Percentiles rank a stretch among this genome's conserved stretches.
Conservation (phyloP, 2,113 vertebrate genomes). For the Oplegnathus fasciatus region DNA sequence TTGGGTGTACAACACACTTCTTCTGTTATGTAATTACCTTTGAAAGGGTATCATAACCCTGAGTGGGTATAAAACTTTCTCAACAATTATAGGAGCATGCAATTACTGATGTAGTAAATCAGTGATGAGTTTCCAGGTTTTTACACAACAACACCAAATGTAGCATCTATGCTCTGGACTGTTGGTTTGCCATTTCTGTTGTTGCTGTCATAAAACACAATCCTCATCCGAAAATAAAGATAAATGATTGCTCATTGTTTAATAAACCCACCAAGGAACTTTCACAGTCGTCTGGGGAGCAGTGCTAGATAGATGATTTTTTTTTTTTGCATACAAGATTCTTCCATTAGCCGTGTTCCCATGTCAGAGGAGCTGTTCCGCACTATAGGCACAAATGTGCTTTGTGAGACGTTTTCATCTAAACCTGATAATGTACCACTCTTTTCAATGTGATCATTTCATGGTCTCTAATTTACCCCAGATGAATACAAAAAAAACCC, state of each 20-base stretch:
- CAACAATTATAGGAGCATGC: neutral
- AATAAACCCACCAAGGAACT: conserved; percentile 6
- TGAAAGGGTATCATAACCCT: neutral
- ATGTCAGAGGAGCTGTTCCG: conserved; percentile 9
- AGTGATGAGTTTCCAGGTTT: conserved; percentile 10
- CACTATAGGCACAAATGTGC: neutral
- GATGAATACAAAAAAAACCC: conserved; percentile 3
- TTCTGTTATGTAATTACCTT: neutral
- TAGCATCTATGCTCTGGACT: neutral
- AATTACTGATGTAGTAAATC: conserved; percentile 4
- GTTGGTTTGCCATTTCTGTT: conserved; percentile 1
- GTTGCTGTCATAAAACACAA: neutral
- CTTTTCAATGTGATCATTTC: conserved; percentile 11
- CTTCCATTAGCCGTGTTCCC: conserved; percentile 25
- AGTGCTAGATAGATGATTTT: neutral
- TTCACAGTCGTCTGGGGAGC: neutral
- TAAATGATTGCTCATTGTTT: conserved; percentile 10
- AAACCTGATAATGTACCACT: neutral
- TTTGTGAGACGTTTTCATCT: conserved; percentile 14
- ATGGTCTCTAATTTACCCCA: neutral
- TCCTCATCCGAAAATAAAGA: neutral
- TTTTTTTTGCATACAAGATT: conserved; percentile 4
- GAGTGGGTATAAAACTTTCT: neutral
- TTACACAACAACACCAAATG: neutral
- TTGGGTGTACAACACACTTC: neutral